A percentile compares a stretch with the other conserved stretches of the same genome.
Conservation (phyloP, 2,888 invertebrate genomes). For the Sinopyrophorus schimmeli region DNA sequence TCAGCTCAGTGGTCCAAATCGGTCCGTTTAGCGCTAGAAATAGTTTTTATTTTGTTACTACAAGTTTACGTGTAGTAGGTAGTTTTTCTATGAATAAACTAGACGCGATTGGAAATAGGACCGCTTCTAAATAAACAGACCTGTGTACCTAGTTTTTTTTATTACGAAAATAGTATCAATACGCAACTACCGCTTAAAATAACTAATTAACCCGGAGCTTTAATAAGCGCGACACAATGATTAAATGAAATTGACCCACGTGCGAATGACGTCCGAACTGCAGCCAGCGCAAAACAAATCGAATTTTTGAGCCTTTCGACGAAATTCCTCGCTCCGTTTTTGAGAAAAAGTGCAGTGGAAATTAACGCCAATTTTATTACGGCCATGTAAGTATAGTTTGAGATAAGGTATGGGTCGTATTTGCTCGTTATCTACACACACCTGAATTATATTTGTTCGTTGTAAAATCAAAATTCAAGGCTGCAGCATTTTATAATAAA, state of each 20-base stretch:
- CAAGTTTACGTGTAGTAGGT: constrained; percentile 7
- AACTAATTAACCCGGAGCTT: constrained; percentile 14
- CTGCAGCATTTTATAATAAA: too few species aligned
- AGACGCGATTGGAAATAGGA: constrained; percentile 4
- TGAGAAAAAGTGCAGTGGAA: too few species aligned
- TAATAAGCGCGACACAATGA: constrained; percentile 1
- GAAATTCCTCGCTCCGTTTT: too few species aligned
- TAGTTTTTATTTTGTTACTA: constrained; percentile 2
- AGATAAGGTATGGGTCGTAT: too few species aligned
- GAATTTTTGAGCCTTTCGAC: too few species aligned
- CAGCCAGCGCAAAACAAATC: too few species aligned
- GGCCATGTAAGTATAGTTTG: too few species aligned
- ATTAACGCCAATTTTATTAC: too few species aligned
- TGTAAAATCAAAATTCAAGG: too few species aligned
- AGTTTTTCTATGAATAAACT: constrained; percentile 17
- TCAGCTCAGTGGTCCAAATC: constrained; percentile 2
- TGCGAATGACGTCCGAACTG: too few species aligned
- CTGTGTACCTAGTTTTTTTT: not conserved
- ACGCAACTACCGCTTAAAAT: constrained; percentile 14
- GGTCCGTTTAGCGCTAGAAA: not conserved
- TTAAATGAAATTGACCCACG: constrained; percentile 2
- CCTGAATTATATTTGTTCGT: too few species aligned
- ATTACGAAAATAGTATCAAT: constrained; percentile 13
- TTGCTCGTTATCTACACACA: too few species aligned
- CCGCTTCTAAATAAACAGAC: constrained; percentile 7